Conservation (phyloP, 37 sponge, comb jelly and placozoan genomes). For the Mnemiopsis leidyi region DNA sequence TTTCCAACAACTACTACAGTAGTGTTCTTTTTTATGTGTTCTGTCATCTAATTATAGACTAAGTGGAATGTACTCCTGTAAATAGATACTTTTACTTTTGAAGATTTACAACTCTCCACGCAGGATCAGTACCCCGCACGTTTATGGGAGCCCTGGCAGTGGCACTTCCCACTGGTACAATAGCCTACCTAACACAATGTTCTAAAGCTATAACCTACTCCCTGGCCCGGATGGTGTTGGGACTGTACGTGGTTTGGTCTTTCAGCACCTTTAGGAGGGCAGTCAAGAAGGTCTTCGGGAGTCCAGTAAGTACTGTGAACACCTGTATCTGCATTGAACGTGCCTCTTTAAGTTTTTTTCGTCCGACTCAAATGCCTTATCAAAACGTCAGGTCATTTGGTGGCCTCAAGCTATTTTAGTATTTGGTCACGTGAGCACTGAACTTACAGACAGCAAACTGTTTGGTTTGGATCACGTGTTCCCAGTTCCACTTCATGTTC, state of each 20-base stretch:
- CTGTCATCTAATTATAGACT: too few relatives aligned
- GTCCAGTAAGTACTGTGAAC: conserved; percentile 60
- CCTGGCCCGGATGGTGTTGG: conserved; percentile 75
- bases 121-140: background rate
- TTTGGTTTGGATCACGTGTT: conserved; percentile 71
- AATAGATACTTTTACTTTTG: too few relatives aligned
- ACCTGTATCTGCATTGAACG: too few relatives aligned
- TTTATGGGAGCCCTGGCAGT: conserved; percentile 62
- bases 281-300: conserved; percentile 70
- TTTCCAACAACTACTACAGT: too few relatives aligned
- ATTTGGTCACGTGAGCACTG: too few relatives aligned
- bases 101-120: background rate
- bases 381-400: too few relatives aligned
- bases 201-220: conserved; percentile 40
- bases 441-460: conserved; percentile 61
- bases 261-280: conserved; percentile 72
- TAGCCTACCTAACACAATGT: conserved; percentile 35
- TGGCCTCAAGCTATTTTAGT: too few relatives aligned
- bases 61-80: too few relatives aligned
- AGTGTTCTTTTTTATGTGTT: too few relatives aligned
- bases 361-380: too few relatives aligned
- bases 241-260: conserved; percentile 72
- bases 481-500: conserved; percentile 97
- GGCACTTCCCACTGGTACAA: conserved; percentile 29
- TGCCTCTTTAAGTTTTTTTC: too few relatives aligned